Base-by-base conservation (phyloP, 37 sponge, comb jelly and placozoan species). In the Ianthella basta region DNA sequence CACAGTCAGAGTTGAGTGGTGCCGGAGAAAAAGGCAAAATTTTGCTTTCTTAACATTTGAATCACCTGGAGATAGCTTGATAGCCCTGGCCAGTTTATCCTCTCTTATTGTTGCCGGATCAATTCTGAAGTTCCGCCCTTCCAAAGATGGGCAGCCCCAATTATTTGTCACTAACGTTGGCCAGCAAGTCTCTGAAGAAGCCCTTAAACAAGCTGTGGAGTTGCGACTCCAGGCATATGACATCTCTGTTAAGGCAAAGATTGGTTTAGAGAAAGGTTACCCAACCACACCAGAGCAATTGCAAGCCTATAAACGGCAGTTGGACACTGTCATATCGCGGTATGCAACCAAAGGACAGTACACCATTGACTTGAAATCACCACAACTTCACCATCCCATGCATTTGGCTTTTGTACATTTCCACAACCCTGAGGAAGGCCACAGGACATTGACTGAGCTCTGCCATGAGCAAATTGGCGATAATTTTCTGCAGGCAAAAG, bases 1-100 rank as follows among this genome's bases (percentile, higher is more conserved):
- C 50, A 82, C 83, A 4, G 68, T 91, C 32, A 84, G 81, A 38
- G 35, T 91, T 15, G 85, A 87, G 68, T 91, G 91, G 91, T 20
- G 25, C 25, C 54, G 91, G 57, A 64, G 91, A 72, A 18, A 59
- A 25, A 80, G 91, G 19, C 29, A 30, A 54, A 59, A 67, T 34
- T 87, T 80, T 85, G 88, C 59, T 16, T 87, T 72, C 44, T 38
- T 91, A 24, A 32, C 15, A 40, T 90, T 90, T 78, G 53, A 55
- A 24, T 14, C 25, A 18, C 25, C 0, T 18, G 73, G 72, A 20
- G 77, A 73, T 55, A 25, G 15, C 15, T 13, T 53, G 25, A 85
- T 74, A 50, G 77, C 73, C 12, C 23, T 21, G 20, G 19, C 14
- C 0, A 61, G 55, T 30, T 29, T 83, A 59, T 39, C 0, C 25